Conservation (phyloP, 2,113 vertebrate species). For the Vimba vimba region DNA sequence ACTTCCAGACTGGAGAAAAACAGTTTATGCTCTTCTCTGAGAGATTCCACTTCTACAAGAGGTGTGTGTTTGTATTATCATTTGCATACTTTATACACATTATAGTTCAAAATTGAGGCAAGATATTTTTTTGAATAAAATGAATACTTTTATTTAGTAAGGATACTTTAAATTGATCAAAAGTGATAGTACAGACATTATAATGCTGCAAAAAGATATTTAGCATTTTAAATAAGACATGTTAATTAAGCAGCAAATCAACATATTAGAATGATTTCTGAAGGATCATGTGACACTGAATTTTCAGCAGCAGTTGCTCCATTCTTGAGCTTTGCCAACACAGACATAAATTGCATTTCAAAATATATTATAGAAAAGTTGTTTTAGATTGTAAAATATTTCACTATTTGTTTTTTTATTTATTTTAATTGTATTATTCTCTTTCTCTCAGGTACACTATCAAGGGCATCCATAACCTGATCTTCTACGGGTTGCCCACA, state of each 20-base stretch:
- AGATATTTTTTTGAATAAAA: not conserved
- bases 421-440: not conserved
- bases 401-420: too few species aligned
- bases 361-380: not conserved
- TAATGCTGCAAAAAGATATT: not conserved
- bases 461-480: constrained; percentile 90
- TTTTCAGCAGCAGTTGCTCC: too few species aligned
- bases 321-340: not conserved
- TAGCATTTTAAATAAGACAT: too few species aligned
- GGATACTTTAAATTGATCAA: not conserved
- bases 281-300: too few species aligned
- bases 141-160: not conserved
- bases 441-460: constrained; percentile 83
- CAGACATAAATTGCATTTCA: not conserved
- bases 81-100: not conserved
- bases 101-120: not conserved
- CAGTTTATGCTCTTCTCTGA: constrained; percentile 93
- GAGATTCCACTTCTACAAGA: constrained; percentile 98
- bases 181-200: not conserved
- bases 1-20: constrained; percentile 87
- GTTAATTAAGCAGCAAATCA: too few species aligned
- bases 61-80: constrained; percentile 70
- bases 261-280: too few species aligned
- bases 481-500: constrained; percentile 93
- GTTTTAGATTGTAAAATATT: not conserved